Base-by-base conservation (phyloP, 2,888 invertebrate species). In the Ophion ellenae region DNA sequence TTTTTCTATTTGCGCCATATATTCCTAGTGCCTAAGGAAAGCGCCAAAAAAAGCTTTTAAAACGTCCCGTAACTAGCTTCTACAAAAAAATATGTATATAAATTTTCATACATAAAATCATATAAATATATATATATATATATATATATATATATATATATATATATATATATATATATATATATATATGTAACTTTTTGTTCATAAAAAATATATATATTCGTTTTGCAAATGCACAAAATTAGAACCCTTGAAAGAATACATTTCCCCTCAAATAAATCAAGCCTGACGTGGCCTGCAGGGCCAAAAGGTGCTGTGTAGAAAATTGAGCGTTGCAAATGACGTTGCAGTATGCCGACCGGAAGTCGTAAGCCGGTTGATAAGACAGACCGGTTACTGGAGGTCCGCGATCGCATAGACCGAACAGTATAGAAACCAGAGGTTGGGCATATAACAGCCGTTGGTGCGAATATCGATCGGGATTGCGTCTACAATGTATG, bases 401-500 rank as follows among this genome's bases (percentile, higher is more conserved):
- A 24, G 59, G 69, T n/a, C 78, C 73, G 77, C 77, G 66, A 83
- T 67, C 69, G 73, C 40, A 63, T 28, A 75, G 20, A 80, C 40
- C 53, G 17, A 70, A 24, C 20, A 80, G 57, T 11, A 80, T 70
- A 80, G 32, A 32, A 9, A 64, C 63, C n/a, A 20, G 40, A 61
- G n/a, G n/a, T n/a, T 81, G 36, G 66, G 47, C 32, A 73, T 77
- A 45, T 36, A 63, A 63, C 20, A 64, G 70, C 63, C 64, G 11
- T 59, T 0, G 45, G 79, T 64, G 61, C 53, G 69, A 69, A 81
- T 78, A 84, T 84, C 77, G 84, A 84, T 84, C 69, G 59, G 66
- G 74, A 84, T 84, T 84, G 81, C 67, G 77, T 53, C 53, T 81
- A 74, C 69, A 81, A 81, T 74, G 73, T 63, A 81, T 84, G 81